Percentiles rank a stretch among this genome's conserved stretches.
Evolutionary conservation across 2,113 vertebrate species (phyloP).

Genomic region (Eclectus roratus): DNA sequence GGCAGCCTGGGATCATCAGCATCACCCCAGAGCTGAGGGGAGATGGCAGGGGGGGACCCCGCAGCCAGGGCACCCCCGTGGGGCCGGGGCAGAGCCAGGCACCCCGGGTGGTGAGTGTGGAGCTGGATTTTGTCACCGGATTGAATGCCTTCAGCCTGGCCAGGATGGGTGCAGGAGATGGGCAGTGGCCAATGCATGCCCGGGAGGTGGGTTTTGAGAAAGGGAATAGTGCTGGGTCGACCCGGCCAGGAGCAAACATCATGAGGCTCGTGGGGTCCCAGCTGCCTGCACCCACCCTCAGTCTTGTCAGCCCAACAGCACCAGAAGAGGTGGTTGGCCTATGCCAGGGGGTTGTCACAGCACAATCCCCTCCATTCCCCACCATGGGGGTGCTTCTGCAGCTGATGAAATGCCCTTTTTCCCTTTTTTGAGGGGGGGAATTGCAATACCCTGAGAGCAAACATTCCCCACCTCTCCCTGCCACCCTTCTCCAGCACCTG

Average conservation of each 20-base stretch:
- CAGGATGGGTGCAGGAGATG: not conserved
- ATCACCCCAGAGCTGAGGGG: not conserved
- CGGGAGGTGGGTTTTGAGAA: not conserved
- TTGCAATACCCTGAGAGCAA: not conserved
- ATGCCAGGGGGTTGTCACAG: not conserved
- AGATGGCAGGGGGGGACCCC: not conserved
- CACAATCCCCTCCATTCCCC: not conserved
- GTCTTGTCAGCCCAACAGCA: rapidly evolving
- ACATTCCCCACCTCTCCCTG: not conserved
- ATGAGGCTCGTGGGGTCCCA: rapidly evolving
- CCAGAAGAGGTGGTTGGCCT: not conserved
- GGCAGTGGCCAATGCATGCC: not conserved
- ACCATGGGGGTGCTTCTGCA: not conserved
- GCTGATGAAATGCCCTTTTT: not conserved
- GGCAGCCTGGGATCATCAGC: constrained; percentile 47
- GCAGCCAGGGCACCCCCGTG: rapidly evolving
- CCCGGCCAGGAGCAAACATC: not conserved
- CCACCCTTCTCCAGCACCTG: not conserved
- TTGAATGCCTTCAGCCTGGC: not conserved
- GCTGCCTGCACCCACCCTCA: not conserved
- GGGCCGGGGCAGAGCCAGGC: not conserved
- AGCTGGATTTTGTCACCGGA: not conserved
- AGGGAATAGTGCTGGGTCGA: not conserved
- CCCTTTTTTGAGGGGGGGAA: rapidly evolving
- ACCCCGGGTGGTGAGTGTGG: rapidly evolving